Conservation (phyloP, 2,888 invertebrate species). For the Tetragonula carbonaria region DNA sequence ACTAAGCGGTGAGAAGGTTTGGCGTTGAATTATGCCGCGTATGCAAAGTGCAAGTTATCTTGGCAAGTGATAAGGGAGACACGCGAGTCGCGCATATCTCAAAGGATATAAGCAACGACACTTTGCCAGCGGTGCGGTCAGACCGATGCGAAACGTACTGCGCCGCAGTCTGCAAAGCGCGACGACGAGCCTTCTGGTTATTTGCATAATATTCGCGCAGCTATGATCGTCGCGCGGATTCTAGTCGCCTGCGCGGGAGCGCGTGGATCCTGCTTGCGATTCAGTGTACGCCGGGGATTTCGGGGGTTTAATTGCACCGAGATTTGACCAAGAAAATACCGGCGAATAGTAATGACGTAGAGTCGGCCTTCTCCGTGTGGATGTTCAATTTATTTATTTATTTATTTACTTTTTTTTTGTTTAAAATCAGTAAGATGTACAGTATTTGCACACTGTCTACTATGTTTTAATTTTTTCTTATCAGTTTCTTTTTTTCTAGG, state of each 20-base stretch:
- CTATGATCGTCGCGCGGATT: conserved; percentile 11
- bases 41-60: conserved; percentile 83
- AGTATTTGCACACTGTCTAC: no score
- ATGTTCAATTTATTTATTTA: no score
- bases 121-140: conserved; percentile 68
- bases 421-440: no score
- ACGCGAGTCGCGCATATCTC: conserved; percentile 81
- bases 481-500: no score
- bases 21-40: conserved; percentile 82
- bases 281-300: neutral
- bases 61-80: conserved; percentile 81
- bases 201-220: conserved; percentile 75
- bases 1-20: conserved; percentile 63
- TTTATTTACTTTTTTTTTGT: no score
- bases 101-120: conserved; percentile 80
- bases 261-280: conserved; percentile 10
- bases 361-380: no score
- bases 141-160: conserved; percentile 53
- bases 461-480: no score
- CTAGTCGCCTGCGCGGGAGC: neutral
- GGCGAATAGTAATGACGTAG: neutral
- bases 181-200: conserved; percentile 44
- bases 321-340: conserved; percentile 13
- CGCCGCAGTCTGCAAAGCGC: conserved; percentile 12
- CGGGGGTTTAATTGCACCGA: conserved; percentile 9